phyloP scores from a whole-genome alignment of 2,113 vertebrate genomes.

The Larimichthys polyactis region DNA sequence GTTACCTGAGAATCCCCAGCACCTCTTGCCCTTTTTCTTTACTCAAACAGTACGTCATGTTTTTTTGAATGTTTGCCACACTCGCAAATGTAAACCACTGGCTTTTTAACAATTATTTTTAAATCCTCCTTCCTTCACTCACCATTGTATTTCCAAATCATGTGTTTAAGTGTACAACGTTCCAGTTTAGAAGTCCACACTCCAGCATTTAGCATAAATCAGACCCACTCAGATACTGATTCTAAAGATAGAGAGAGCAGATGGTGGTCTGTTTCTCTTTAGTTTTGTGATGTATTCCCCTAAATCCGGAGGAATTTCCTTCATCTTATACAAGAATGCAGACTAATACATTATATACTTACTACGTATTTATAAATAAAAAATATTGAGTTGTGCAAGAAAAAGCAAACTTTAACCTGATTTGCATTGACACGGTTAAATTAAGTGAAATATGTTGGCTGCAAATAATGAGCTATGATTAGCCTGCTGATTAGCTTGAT shows the following conservation, averaged over 20 bases:
- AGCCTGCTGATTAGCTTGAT: slow-evolving; percentile 49
- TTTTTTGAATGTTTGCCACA: slow-evolving; percentile 15
- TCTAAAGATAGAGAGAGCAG: slow-evolving; percentile 41
- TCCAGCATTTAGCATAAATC: slow-evolving; percentile 30
- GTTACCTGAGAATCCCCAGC: slow-evolving; percentile 18
- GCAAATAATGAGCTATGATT: slow-evolving; percentile 47
- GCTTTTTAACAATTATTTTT: slow-evolving; percentile 32
- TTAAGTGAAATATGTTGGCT: slow-evolving; percentile 28
- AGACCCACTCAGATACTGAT: slow-evolving; percentile 12
- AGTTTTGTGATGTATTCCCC: slow-evolving; percentile 25
- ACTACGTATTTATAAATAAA: slow-evolving; percentile 1
- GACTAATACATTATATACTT: not conserved
- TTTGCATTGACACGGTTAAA: slow-evolving; percentile 30
- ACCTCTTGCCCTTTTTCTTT: slow-evolving; percentile 1
- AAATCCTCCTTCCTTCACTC: slow-evolving; percentile 6
- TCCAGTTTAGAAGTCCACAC: slow-evolving; percentile 8
- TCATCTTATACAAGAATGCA: slow-evolving; percentile 12
- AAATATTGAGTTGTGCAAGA: not conserved
- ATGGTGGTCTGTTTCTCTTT: slow-evolving; percentile 55
- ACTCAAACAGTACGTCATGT: slow-evolving; percentile 8
- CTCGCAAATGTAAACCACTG: slow-evolving; percentile 12
- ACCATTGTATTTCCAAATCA: slow-evolving; percentile 31
- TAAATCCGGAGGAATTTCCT: slow-evolving; percentile 21
- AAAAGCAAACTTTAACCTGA: slow-evolving; percentile 29
- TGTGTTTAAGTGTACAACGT: slow-evolving; percentile 7